These are phyloP conservation scores for Eupithecia pulchellata DNA, from an alignment of 2,888 invertebrate genomes.

Conservation along the genomic window DNA sequence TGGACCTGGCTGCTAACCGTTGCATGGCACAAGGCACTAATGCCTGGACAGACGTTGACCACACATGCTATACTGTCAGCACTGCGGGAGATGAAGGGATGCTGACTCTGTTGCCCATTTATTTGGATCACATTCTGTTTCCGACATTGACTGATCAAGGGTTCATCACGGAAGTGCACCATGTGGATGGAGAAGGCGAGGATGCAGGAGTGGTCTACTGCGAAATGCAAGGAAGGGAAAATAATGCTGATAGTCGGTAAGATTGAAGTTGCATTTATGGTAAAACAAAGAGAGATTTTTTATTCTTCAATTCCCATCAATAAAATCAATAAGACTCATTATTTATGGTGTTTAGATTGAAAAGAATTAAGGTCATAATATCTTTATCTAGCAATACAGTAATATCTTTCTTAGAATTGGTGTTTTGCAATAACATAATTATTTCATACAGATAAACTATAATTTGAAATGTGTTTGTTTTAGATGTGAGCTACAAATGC, in stretches of 20 bases:
- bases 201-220: constrained; percentile 98
- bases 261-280: constrained; percentile 8
- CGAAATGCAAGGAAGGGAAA: constrained; percentile 96
- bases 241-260: constrained; percentile 89
- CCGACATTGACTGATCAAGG: constrained; percentile 93
- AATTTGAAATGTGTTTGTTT: background rate
- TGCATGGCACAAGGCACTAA: constrained; percentile 96
- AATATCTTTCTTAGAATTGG: too few species aligned
- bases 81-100: constrained; percentile 94
- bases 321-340: too few species aligned
- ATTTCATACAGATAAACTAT: too few species aligned
- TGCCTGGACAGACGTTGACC: constrained; percentile 94
- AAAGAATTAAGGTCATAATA: too few species aligned
- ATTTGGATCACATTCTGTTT: constrained; percentile 94
- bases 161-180: constrained; percentile 96
- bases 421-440: too few species aligned
- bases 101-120: constrained; percentile 94
- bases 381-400: too few species aligned
- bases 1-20: constrained; percentile 95
- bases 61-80: constrained; percentile 95
- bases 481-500: constrained; percentile 87
- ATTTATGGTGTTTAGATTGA: too few species aligned
- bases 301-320: too few species aligned
- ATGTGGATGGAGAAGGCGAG: constrained; percentile 94
- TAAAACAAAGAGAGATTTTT: background rate